A percentile compares a stretch with the other conserved stretches of the same genome.
phyloP scores from a whole-genome alignment of 2,888 invertebrate genomes.

The Drosophila pullipes region DNA sequence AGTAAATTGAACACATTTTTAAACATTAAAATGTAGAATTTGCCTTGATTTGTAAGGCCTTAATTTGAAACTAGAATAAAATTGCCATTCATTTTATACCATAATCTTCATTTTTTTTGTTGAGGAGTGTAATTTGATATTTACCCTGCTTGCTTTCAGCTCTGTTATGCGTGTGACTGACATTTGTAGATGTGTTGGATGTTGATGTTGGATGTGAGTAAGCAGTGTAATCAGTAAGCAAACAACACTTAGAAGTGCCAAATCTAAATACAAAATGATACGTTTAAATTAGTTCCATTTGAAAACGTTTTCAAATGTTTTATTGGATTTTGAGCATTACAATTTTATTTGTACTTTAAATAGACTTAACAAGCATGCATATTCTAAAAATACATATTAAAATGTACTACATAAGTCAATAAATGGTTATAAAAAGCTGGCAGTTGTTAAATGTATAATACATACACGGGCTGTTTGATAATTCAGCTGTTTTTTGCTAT shows the following conservation, averaged over 20 bases:
- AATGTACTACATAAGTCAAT: background rate
- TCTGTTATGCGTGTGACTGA: too few relatives aligned
- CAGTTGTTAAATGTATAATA: background rate
- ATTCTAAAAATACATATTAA: background rate
- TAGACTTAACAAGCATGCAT: background rate
- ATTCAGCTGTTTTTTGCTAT: background rate
- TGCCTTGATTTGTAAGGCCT: too few relatives aligned
- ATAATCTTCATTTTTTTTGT: background rate
- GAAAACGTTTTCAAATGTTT: background rate
- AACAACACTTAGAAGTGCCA: background rate
- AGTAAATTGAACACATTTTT: too few relatives aligned
- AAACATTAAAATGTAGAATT: too few relatives aligned
- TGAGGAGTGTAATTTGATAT: background rate
- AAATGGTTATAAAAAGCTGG: background rate
- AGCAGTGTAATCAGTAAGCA: background rate
- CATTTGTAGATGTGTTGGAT: background rate
- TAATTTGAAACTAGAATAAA: too few relatives aligned
- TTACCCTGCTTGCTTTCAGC: background rate
- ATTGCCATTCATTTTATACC: background rate
- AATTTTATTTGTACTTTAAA: background rate
- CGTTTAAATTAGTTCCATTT: background rate
- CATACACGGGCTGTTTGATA: background rate
- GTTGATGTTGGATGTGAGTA: background rate
- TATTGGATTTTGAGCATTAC: background rate
- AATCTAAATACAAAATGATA: background rate